A percentile compares a stretch with the other conserved stretches of the same genome.
These are phyloP conservation scores for Pentalonia nigronervosa DNA, from an alignment of 1,140 invertebrate genomes.

Conservation along the genomic window DNA sequence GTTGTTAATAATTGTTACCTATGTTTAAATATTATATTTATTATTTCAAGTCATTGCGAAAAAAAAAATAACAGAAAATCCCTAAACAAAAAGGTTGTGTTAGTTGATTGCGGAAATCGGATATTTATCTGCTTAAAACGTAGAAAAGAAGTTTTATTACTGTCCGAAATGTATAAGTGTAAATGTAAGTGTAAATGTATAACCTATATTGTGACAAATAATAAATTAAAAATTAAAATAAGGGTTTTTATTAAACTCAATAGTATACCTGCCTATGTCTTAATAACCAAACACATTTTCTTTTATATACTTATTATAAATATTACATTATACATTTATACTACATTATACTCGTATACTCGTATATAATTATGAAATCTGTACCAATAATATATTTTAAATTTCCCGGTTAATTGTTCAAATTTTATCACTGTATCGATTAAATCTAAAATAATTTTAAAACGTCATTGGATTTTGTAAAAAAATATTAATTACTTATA, in stretches of 20 bases:
- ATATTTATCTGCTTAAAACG: background rate
- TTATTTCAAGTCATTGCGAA: background rate
- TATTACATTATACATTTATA: background rate
- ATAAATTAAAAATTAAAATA: background rate
- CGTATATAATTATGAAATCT: background rate
- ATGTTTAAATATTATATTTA: slow-evolving; percentile 30
- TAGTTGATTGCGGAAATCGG: background rate
- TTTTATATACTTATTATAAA: background rate
- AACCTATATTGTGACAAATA: background rate
- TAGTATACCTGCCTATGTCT: background rate
- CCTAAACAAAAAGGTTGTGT: background rate
- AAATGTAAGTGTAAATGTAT: no score
- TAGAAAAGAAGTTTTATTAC: background rate
- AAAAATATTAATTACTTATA: background rate
- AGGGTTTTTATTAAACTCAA: background rate
- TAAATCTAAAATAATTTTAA: background rate
- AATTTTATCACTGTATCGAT: background rate
- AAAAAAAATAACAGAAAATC: background rate
- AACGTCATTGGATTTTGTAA: background rate
- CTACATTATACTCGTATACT: background rate
- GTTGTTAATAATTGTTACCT: slow-evolving; percentile 40
- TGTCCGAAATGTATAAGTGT: background rate
- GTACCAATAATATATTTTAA: background rate
- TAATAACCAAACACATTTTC: background rate
- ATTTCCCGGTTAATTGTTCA: background rate